These are phyloP conservation scores for Nebria brevicollis DNA, from an alignment of 2,888 invertebrate genomes.

Conservation along the genomic window DNA sequence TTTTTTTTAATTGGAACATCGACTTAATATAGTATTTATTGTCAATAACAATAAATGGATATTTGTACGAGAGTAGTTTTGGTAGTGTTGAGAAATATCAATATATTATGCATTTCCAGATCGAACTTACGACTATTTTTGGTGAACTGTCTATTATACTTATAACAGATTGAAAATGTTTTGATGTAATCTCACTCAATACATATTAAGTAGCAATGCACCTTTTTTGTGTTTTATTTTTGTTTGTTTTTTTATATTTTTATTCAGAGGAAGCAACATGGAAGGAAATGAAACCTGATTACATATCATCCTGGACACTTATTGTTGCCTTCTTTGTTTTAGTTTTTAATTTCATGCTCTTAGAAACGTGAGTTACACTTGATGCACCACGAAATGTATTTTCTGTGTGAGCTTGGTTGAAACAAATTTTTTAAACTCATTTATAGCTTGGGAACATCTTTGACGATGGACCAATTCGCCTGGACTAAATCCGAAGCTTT, in stretches of 20 bases:
- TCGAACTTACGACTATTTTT: too few species aligned
- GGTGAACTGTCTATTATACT: too few species aligned
- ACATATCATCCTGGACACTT: slow-evolving; percentile 80
- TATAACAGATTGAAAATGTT: too few species aligned
- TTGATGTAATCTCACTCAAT: too few species aligned
- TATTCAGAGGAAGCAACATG: slow-evolving; percentile 77
- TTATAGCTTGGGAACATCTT: slow-evolving; percentile 76
- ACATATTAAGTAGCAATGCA: not conserved
- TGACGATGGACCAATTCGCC: slow-evolving; percentile 90
- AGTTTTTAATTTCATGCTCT: slow-evolving; percentile 87
- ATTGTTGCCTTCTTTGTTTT: slow-evolving; percentile 84
- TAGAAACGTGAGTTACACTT: slow-evolving; percentile 75
- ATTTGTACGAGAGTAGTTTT: too few species aligned
- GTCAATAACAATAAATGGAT: too few species aligned
- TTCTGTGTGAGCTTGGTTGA: not conserved
- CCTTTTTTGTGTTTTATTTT: not conserved
- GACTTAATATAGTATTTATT: too few species aligned
- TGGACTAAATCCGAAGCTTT: slow-evolving; percentile 82
- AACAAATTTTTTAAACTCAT: not conserved
- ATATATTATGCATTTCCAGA: too few species aligned
- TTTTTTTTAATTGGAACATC: too few species aligned
- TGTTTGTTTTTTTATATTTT: not conserved
- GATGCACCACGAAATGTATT: not conserved
- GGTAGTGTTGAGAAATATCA: too few species aligned
- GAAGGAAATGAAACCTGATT: slow-evolving; percentile 77